phyloP scores from a whole-genome alignment of 2,113 vertebrate species.

The Oriolus oriolus region DNA sequence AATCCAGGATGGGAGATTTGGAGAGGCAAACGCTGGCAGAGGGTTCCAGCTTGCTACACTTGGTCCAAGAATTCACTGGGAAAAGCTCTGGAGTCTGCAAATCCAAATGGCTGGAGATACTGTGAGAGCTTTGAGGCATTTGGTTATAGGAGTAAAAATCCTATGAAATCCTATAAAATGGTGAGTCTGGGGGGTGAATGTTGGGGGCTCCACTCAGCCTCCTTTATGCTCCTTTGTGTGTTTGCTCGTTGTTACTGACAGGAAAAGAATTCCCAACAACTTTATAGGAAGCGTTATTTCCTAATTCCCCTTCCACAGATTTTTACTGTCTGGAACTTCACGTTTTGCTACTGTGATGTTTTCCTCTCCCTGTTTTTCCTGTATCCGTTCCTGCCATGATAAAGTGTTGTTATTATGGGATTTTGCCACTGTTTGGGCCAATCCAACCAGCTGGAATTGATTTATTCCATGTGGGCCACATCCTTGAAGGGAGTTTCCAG shows the following conservation, averaged over 20 bases:
- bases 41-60: not conserved
- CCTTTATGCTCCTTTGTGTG: not conserved
- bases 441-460: not conserved
- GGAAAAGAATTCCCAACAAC: not conserved
- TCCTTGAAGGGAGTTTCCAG: not conserved
- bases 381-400: not conserved
- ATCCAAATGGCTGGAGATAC: not conserved
- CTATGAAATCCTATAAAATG: not conserved
- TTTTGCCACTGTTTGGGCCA: not conserved
- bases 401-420: not conserved
- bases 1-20: not conserved
- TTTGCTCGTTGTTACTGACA: not conserved
- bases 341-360: not conserved
- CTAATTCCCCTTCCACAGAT: not conserved
- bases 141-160: not conserved
- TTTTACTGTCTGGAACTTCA: not conserved
- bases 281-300: not conserved
- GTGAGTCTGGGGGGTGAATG: not conserved
- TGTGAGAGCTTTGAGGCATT: not conserved
- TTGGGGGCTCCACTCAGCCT: not conserved
- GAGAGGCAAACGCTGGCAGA: not conserved
- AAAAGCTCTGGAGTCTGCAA: slow-evolving; percentile 1
- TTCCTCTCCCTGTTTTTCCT: not conserved
- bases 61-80: not conserved
- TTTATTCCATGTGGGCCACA: not conserved